Base-by-base conservation (phyloP, 2,113 vertebrate species). In the Burhinus bistriatus region DNA sequence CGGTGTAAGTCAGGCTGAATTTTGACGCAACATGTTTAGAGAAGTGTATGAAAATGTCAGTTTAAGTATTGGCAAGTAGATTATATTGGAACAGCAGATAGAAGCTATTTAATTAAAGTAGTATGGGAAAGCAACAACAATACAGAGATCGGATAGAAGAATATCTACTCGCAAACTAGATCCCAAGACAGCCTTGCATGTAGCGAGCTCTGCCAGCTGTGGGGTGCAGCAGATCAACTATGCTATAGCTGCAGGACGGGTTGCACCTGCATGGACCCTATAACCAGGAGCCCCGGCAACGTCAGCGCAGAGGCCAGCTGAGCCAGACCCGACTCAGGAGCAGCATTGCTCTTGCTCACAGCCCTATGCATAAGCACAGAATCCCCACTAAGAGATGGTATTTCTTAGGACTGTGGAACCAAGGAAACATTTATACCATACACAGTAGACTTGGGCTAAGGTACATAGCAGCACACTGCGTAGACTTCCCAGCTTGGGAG, bases 91-190 rank as follows among this genome's bases (percentile, higher is more conserved):
- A 95, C 11, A 86, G 49, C 44, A 93, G 54, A 40, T 19, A 76
- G 38, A 87, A 88, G 49, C 20, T 72, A 65, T 72, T 94, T 93
- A 82, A 85, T 80, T 92, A 57, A 64, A 66, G 40, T 7, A 57
- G 12, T 57, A 57, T 40, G 36, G n/a, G 44, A 79, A 9, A 69
- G 6, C 5, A 71, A 36, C 38, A 78, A 21, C 38, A 71, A n/a
- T 52, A 38, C 7, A 62, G 38, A 47, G 9, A 55, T n/a, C 32
- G 75, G 45, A 51, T 14, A 68, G 12, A 75, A 36, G 30, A 72
- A 6, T 55, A 81, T 14, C 21, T 47, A 3, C 12, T 64, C 38
- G 36, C 11, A 25, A 57, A 44, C 40, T n/a, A 69, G n/a, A 65
- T 27, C 32, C 26, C 12, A 22, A 36, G n/a, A 93, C 92, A 95